Base-by-base conservation (phyloP, 2,888 invertebrate species). In the Tenthredo notha region DNA sequence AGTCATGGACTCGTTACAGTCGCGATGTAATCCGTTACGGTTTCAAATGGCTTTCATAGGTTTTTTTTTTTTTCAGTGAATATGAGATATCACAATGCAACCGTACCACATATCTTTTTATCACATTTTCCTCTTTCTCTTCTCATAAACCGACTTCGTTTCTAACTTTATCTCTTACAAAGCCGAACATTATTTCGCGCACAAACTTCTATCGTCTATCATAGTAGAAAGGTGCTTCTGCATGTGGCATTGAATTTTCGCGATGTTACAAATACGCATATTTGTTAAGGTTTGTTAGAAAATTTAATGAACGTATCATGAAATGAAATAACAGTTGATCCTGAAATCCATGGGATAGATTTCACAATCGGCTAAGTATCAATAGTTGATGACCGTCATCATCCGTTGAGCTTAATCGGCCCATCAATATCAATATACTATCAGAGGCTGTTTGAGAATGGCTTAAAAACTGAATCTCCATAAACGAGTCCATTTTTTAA, bases 31-130 rank as follows among this genome's bases (percentile, higher is more conserved):
- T n/a, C 54, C 54, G n/a, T 33, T 72, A 40, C 70, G 37, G 70
- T 72, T 72, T 37, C 15, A 29, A 29, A 72, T 18, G 40, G 70
- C 70, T 72, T 72, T 72, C 70, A 72, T 40, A 72, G n/a, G n/a
- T n/a, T n/a, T n/a, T n/a, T n/a, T 18, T 37, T 37, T 72, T 37
- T 70, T 72, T 72, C 21, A 37, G n/a, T 72, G 70, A 72, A 72
- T 33, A 72, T 40, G 40, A 29, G 9, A 72, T 72, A 61, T 6
- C 43, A 61, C 67, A 50, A 25, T 67, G n/a, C 50, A n/a, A 29
- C n/a, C n/a, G n/a, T n/a, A n/a, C n/a, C n/a, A n/a, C 40, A n/a
- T 18, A 40, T 72, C 18, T 37, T 72, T 37, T 37, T 21, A 40
- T 72, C 33, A n/a, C n/a, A 40, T 40, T 37, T n/a, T 37, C n/a